Percentiles rank a stretch among this genome's conserved stretches.
Conservation (phyloP, 2,797 vertebrate genomes). For the Lepidocolaptes lacrymiger region DNA sequence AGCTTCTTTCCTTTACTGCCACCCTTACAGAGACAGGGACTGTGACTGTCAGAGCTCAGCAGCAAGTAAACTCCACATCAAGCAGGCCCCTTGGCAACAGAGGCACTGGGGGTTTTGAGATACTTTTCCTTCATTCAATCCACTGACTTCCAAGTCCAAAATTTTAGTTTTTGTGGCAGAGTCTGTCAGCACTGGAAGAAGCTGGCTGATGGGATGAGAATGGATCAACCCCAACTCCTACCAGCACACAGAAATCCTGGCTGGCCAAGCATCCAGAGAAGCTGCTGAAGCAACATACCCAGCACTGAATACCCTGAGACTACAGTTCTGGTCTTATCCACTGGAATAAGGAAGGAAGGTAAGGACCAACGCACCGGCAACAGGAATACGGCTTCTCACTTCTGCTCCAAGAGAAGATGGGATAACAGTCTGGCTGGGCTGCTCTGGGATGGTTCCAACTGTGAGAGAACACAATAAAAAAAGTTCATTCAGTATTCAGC, state of each 20-base stretch:
- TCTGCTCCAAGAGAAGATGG: slow-evolving; percentile 76
- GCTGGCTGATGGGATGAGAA: background rate
- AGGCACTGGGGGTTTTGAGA: background rate
- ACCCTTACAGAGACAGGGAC: background rate
- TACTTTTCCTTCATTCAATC: background rate
- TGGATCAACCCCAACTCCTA: background rate
- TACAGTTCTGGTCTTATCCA: background rate
- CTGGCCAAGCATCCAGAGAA: background rate
- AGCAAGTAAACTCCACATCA: background rate
- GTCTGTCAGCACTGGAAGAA: background rate
- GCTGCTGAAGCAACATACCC: background rate
- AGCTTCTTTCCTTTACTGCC: background rate
- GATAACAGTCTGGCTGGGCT: slow-evolving; percentile 75
- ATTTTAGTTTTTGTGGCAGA: background rate
- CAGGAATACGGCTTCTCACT: slow-evolving; percentile 69
- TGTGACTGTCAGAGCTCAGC: background rate
- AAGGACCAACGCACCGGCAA: slow-evolving; percentile 57
- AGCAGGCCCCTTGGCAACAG: background rate
- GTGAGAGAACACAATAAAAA: background rate
- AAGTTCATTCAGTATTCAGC: background rate
- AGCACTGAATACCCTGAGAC: background rate
- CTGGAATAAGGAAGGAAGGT: background rate
- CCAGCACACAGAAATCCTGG: background rate
- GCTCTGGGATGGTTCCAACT: slow-evolving; percentile 89
- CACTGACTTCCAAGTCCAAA: background rate